Base-by-base conservation (phyloP, 2,113 vertebrate genomes). In the Corythaixoides concolor region DNA sequence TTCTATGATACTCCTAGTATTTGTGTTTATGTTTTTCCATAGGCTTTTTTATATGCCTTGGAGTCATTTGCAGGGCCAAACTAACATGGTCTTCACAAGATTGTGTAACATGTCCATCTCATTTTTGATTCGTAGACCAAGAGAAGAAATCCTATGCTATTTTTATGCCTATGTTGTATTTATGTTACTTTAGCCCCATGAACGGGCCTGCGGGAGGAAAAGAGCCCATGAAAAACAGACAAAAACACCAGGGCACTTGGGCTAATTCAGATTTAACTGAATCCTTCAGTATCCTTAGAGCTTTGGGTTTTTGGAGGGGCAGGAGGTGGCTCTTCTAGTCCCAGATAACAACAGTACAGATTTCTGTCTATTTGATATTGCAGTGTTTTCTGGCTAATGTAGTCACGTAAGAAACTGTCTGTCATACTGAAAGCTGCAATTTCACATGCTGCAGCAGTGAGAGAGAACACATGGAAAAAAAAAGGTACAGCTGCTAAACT, bases 401-500 rank as follows among this genome's bases (percentile, higher is more conserved):
- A 88, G 68, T 68, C 94, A 93, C 35, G 11, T 47, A 75, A 69
- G 73, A 49, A 95, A 64, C 90, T 80, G 90, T 95, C 86, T 89
- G 86, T 78, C 73, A 55, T 64, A 55, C 43, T 66, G 39, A 59
- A 93, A 93, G 78, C 83, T 55, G 87, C 78, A 88, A 55, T 45
- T 79, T 93, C 87, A 93, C 94, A 90, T 80, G 21, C 56, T 59
- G 81, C 82, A 79, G 68, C 88, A 87, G 78, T 56, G 90, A 93
- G 91, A 86, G 85, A 69, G 90, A 74, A 84, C 90, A 95, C 90
- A 92, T 17, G 27, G 27, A 28, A 21, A 53, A 50, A 82, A 74
- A 89, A 78, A 92, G 76, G 90, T 92, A 83, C 86, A 90, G 90
- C 90, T 95, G 90, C 66, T 92, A 83, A 95, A 95, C 90, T 92